phyloP scores from a whole-genome alignment of 2,888 invertebrate species.

The Macrosoma leucophasiata region DNA sequence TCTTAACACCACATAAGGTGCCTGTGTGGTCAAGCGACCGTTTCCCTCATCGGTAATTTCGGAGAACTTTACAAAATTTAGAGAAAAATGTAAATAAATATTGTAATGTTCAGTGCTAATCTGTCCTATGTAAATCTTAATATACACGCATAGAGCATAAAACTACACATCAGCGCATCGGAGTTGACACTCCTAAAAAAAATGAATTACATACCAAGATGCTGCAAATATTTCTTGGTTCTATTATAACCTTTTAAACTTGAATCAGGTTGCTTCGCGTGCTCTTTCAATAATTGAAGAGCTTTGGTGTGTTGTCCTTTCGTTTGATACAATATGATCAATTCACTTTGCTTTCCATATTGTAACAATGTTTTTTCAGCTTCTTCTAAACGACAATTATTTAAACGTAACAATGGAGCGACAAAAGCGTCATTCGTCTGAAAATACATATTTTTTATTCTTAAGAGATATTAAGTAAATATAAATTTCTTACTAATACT shows the following conservation, averaged over 20 bases:
- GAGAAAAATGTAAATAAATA: conserved; percentile 1
- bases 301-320: conserved; percentile 96
- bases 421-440: conserved; percentile 97
- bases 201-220: conserved; percentile 86
- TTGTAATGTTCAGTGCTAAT: no score
- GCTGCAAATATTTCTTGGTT: conserved; percentile 94
- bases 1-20: no score
- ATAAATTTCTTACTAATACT: no score
- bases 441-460: conserved; percentile 23
- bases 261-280: conserved; percentile 84
- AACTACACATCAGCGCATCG: no score
- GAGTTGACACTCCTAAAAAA: conserved; percentile 2
- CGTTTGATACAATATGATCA: conserved; percentile 96
- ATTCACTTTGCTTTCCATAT: conserved; percentile 92
- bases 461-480: conserved; percentile 5
- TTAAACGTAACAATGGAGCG: conserved; percentile 90
- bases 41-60: no score
- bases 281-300: conserved; percentile 88
- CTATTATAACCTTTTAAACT: conserved; percentile 86
- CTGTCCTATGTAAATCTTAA: no score
- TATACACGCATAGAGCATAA: no score
- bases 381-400: conserved; percentile 95
- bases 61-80: not conserved
- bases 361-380: conserved; percentile 92
- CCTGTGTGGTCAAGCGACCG: no score